Percentiles rank a stretch among this genome's conserved stretches.
Conservation (phyloP, 2,797 vertebrate species). For the Orientallactaga sibirica region DNA sequence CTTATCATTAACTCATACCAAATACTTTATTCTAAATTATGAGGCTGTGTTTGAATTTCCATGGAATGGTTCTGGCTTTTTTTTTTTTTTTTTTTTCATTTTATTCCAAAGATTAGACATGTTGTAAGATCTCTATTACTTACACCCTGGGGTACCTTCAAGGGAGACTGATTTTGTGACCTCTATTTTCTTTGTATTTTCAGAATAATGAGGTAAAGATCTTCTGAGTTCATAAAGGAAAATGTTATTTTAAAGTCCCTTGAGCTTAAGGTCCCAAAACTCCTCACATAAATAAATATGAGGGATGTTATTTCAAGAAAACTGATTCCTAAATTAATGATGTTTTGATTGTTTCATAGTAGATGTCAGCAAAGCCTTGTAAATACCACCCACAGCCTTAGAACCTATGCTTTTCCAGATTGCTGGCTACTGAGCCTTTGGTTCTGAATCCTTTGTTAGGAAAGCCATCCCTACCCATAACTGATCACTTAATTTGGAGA, state of each 20-base stretch:
- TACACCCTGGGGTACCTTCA: background rate
- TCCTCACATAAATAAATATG: conserved; percentile 32
- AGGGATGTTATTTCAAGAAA: background rate
- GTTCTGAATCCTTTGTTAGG: background rate
- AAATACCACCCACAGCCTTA: background rate
- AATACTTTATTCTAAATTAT: conserved; percentile 32
- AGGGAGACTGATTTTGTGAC: background rate
- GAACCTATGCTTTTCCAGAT: background rate
- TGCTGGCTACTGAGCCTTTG: background rate
- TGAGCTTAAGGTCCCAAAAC: background rate
- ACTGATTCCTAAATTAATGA: conserved; percentile 1
- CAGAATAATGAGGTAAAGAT: conserved; percentile 52
- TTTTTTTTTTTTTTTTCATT: background rate
- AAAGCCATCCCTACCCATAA: background rate
- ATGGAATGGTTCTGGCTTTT: conserved; percentile 12
- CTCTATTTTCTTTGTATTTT: conserved; percentile 61
- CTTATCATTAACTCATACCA: conserved; percentile 33
- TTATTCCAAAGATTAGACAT: conserved; percentile 34
- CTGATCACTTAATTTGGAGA: background rate
- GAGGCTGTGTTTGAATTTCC: conserved; percentile 39
- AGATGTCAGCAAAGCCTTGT: background rate
- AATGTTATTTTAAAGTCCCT: conserved; percentile 11
- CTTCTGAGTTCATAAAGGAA: conserved; percentile 39
- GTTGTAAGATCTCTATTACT: conserved; percentile 31
- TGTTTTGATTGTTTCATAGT: conserved; percentile 3